Evolutionary conservation across 2,888 invertebrate genomes (phyloP), one percentile per base, ranked within the genome.

Genomic region (Oeneis ivallda): DNA sequence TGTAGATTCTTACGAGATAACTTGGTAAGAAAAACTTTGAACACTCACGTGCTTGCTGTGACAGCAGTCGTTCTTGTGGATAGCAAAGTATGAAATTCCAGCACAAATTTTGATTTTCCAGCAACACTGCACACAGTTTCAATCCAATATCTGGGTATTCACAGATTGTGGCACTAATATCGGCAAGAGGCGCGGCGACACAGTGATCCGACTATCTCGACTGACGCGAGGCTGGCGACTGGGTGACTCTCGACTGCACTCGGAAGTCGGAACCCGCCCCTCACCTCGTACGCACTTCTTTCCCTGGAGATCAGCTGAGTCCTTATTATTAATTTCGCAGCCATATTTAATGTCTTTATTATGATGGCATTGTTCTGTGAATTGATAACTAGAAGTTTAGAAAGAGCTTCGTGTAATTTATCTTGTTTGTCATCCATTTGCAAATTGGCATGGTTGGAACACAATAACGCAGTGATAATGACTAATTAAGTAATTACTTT

Each of bases 191-290:
- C 64, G 19, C 39, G 54, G 37, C 47, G 19, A 66, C 15, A 65
- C 39, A 45, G 19, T 11, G 49, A 66, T 57, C 82, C 84, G 79
- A 75, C 83, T 80, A 76, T 64, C 77, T 69, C 62, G 76, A 71
- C 70, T 79, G 81, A 76, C 83, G 83, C 80, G 79, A 78, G 78
- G 78, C 79, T 79, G 81, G 84, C 82, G 82, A 87, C 88, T 80
- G 76, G 60, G 26, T 26, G 26, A 26, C 26, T 26, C 26, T 8
- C 49, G 60, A 59, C 37, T 60, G 60, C 72, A 74, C 74, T 72
- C 72, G 54, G 68, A 64, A 74, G 73, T 72, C 72, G 54, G 68
- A 64, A 71, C 74, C 74, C 75, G 72, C 75, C 72, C 77, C 76
- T 68, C 74, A 69, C 68, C 69, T 66, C 72, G 73, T 66, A 65